Evolutionary conservation across 2,888 invertebrate species (phyloP).

Genomic region (Acronicta aceris): DNA sequence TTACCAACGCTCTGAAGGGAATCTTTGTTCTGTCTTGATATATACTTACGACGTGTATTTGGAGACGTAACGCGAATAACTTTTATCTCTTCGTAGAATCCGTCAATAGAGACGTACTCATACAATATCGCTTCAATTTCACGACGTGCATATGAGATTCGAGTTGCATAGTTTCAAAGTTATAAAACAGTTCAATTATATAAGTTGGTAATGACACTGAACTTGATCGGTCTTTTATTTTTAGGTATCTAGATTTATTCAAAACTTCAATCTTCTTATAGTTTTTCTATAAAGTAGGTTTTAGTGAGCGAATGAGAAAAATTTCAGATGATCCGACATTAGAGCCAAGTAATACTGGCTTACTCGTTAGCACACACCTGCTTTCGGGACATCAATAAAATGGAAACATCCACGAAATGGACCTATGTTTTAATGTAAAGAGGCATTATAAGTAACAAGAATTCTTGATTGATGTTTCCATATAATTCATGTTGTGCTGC

Average conservation of each 20-base stretch:
- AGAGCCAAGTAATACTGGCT: slow-evolving; percentile 37
- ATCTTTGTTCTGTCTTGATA: slow-evolving; percentile 63
- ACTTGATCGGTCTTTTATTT: slow-evolving; percentile 32
- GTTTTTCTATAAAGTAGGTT: slow-evolving; percentile 11
- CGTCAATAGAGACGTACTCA: slow-evolving; percentile 7
- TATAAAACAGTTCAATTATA: slow-evolving; percentile 17
- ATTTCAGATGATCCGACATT: slow-evolving; percentile 24
- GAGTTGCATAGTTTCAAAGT: slow-evolving; percentile 23
- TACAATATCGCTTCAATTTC: slow-evolving; percentile 20
- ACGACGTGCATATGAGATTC: slow-evolving; percentile 13
- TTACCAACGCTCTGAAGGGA: slow-evolving; percentile 65
- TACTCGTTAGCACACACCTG: slow-evolving; percentile 52
- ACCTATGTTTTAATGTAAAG: slow-evolving; percentile 26
- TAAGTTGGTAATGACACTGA: slow-evolving; percentile 41
- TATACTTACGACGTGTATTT: slow-evolving; percentile 17
- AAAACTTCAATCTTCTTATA: slow-evolving; percentile 12
- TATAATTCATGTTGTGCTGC: slow-evolving; percentile 15
- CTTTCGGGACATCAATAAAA: too few species aligned
- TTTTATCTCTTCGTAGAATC: slow-evolving; percentile 27
- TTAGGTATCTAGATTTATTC: slow-evolving; percentile 19
- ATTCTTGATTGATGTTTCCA: slow-evolving; percentile 29
- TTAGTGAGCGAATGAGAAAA: slow-evolving; percentile 32
- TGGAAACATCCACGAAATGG: too few species aligned
- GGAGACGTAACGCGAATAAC: slow-evolving; percentile 13
- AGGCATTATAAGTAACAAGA: slow-evolving; percentile 29